These are phyloP conservation scores for Typhlichthys eigenmanni DNA, from an alignment of 2,797 vertebrate genomes.

Conservation along the genomic window DNA sequence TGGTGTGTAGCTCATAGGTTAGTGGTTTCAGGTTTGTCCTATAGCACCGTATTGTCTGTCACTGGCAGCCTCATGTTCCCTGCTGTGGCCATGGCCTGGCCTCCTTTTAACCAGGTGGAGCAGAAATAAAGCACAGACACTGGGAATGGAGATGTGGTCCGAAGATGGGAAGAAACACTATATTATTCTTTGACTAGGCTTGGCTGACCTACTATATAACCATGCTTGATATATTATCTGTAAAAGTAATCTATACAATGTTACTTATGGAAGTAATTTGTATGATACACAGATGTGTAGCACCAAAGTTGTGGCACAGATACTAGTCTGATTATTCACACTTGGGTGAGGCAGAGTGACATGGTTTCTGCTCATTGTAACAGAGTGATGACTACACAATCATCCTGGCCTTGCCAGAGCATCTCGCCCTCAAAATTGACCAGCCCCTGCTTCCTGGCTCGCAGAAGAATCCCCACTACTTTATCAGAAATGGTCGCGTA, in stretches of 20 bases:
- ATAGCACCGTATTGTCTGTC: constrained; percentile 55
- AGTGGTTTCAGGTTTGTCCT: constrained; percentile 53
- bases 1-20: constrained; percentile 9
- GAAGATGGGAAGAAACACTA: too few relatives aligned
- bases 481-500: constrained; percentile 91
- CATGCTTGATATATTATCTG: too few relatives aligned
- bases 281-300: background rate
- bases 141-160: too few relatives aligned
- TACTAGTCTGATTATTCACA: background rate
- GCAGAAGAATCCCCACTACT: constrained; percentile 86
- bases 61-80: constrained; percentile 28
- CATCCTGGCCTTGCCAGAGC: constrained; percentile 92
- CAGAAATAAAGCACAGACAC: too few relatives aligned
- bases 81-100: constrained; percentile 3
- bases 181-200: too few relatives aligned
- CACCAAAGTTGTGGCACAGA: background rate
- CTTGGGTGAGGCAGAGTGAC: background rate
- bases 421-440: constrained; percentile 90
- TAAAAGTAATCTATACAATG: background rate
- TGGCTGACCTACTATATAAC: too few relatives aligned
- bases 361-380: constrained; percentile 58
- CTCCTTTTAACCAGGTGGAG: constrained; percentile 13
- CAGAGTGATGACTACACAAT: constrained; percentile 82
- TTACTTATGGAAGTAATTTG: background rate
- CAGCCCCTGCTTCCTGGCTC: constrained; percentile 86